Evolutionary conservation across 2,888 invertebrate genomes (phyloP).

Genomic region (Plagiodera versicolora): DNA sequence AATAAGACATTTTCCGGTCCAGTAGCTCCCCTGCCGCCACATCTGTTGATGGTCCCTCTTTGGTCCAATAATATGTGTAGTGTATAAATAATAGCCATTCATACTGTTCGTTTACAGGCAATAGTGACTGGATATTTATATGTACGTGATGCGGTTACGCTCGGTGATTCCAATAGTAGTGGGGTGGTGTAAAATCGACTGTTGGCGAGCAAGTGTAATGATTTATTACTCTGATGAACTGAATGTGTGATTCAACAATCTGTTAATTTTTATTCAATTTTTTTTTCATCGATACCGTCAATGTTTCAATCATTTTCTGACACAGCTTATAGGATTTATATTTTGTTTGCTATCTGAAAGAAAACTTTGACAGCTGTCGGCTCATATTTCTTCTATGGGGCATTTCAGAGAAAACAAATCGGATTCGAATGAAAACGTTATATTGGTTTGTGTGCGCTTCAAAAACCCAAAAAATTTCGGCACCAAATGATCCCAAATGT

Average conservation of each 20-base stretch:
- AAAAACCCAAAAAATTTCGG: no score
- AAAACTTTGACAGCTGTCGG: no score
- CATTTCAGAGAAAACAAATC: no score
- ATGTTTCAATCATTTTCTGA: no score
- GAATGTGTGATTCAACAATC: background rate
- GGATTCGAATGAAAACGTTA: no score
- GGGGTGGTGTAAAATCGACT: slow-evolving; percentile 1
- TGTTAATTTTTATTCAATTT: background rate
- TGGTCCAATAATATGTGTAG: background rate
- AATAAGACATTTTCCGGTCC: slow-evolving; percentile 21
- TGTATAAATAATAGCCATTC: slow-evolving; percentile 21
- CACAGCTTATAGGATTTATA: no score
- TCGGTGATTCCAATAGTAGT: slow-evolving; percentile 23
- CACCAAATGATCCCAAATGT: no score
- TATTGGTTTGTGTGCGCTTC: no score
- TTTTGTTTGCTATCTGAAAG: no score
- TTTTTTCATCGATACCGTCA: background rate
- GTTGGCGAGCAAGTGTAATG: background rate
- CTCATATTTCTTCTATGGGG: no score
- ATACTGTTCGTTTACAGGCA: slow-evolving; percentile 15
- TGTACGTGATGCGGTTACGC: slow-evolving; percentile 22
- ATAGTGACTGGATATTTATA: slow-evolving; percentile 16
- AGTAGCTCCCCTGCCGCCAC: slow-evolving; percentile 16
- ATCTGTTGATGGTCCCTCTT: slow-evolving; percentile 19
- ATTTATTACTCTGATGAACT: background rate